phyloP scores from a whole-genome alignment of 2,888 invertebrate genomes.

The Agapostemon virescens region DNA sequence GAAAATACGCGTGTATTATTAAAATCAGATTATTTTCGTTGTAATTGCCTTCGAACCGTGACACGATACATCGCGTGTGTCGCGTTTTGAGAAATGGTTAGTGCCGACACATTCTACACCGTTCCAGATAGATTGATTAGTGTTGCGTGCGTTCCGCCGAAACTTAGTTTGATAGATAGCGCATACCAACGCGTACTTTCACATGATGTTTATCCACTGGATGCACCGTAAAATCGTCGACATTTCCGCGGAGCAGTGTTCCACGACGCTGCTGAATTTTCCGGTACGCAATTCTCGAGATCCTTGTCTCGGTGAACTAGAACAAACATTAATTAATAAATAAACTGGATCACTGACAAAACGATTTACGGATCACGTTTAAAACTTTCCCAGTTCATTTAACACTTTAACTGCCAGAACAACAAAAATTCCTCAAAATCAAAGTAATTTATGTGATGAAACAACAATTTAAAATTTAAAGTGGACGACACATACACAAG shows the following conservation, averaged over 20 bases:
- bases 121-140: conserved; percentile 38
- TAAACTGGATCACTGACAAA: not conserved
- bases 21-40: conserved; percentile 14
- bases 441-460: too few species aligned
- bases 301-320: not conserved
- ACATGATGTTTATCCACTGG: conserved; percentile 5
- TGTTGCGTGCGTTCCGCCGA: conserved; percentile 24
- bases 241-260: not conserved
- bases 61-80: conserved; percentile 39
- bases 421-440: too few species aligned
- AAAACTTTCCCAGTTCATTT: not conserved
- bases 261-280: not conserved
- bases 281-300: not conserved
- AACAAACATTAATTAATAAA: not conserved
- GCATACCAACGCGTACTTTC: conserved; percentile 6
- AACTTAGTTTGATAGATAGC: conserved; percentile 23
- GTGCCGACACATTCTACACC: not conserved
- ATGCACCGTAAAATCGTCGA: not conserved
- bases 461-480: too few species aligned
- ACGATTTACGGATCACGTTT: too few species aligned
- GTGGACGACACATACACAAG: too few species aligned
- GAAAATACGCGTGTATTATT: not conserved
- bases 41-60: conserved; percentile 14
- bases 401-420: too few species aligned
- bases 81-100: conserved; percentile 5